Evolutionary conservation across 2,113 vertebrate genomes (phyloP), one percentile per base, ranked within the genome.

Genomic region (Porphyrio hochstetteri): DNA sequence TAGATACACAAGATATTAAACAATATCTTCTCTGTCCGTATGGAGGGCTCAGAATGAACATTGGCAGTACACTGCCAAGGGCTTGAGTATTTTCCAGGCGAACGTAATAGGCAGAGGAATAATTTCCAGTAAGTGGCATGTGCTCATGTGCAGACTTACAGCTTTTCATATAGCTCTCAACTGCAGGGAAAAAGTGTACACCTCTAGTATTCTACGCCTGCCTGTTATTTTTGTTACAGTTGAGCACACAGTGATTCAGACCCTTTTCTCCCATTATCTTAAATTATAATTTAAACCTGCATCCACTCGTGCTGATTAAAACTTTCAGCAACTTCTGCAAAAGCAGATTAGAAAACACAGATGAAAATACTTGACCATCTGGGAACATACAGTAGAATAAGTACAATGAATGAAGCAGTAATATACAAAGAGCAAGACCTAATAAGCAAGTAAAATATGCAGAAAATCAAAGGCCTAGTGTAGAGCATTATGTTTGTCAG

Each of bases 1-100:
- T 81, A 87, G 60, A 84, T 40, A 48, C 61, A 82, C 33, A 40
- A 79, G 53, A 79, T 90, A 91, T 57, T 69, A 72, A 94, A 91
- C 91, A 95, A 69, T 95, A 76, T 61, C 40, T 84, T 56, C 91
- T 90, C 84, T 92, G 93, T 95, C 78, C 69, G 28, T 91, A 61
- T 50, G 84, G 84, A 86, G 44, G 29, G 56, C 57, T 76, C 89
- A 72, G 81, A 84, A 87, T 68, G 65, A 87, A 93, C 53, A 53
- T 10, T 93, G 89, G 84, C 93, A 89, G 61, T 68, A 79, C 27
- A 57, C 46, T 64, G 52, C 23, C 52, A 84, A 88, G 80, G 57
- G 79, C 60, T 68, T 89, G 81, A 91, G 27, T 9, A 64, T 64
- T 92, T 95, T 93, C 91, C 87, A 95, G 90, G 70, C 35, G 83